phyloP scores from a whole-genome alignment of 2,113 vertebrate species.

The Takifugu flavidus region DNA sequence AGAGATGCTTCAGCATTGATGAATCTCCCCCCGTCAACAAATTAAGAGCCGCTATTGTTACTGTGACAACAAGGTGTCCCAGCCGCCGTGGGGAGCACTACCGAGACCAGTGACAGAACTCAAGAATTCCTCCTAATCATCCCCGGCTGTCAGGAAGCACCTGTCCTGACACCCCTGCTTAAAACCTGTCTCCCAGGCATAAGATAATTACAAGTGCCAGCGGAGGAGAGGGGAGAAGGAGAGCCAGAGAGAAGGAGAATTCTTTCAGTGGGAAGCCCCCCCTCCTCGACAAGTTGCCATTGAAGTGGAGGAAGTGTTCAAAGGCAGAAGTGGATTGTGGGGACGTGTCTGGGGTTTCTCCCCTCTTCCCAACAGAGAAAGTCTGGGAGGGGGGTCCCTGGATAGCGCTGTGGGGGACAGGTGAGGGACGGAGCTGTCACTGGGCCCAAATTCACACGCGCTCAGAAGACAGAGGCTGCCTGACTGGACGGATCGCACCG shows the following conservation, averaged over 20 bases:
- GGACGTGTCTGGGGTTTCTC: constrained; percentile 70
- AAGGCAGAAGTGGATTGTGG: constrained; percentile 58
- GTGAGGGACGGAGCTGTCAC: constrained; percentile 89
- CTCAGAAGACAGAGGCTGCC: constrained; percentile 52
- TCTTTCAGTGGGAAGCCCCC: constrained; percentile 56
- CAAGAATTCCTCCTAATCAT: constrained; percentile 75
- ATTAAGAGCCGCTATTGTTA: constrained; percentile 74
- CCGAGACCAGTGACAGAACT: constrained; percentile 72
- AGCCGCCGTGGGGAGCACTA: constrained; percentile 71
- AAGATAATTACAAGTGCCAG: constrained; percentile 77
- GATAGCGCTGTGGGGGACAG: constrained; percentile 75
- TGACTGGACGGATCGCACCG: constrained; percentile 66
- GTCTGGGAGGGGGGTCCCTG: constrained; percentile 66
- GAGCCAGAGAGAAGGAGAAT: constrained; percentile 52
- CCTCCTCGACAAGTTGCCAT: constrained; percentile 60
- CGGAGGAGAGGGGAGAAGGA: constrained; percentile 59
- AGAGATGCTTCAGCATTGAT: constrained; percentile 62
- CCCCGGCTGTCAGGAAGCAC: constrained; percentile 74
- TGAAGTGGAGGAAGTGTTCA: constrained; percentile 72
- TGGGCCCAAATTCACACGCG: constrained; percentile 70
- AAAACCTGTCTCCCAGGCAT: constrained; percentile 79
- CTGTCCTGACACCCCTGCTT: constrained; percentile 77
- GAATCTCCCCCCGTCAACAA: constrained; percentile 72
- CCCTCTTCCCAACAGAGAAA: constrained; percentile 63
- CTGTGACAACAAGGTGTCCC: constrained; percentile 70